Evolutionary conservation across 2,888 invertebrate genomes (phyloP).

Genomic region (Drosophila multiciliata): DNA sequence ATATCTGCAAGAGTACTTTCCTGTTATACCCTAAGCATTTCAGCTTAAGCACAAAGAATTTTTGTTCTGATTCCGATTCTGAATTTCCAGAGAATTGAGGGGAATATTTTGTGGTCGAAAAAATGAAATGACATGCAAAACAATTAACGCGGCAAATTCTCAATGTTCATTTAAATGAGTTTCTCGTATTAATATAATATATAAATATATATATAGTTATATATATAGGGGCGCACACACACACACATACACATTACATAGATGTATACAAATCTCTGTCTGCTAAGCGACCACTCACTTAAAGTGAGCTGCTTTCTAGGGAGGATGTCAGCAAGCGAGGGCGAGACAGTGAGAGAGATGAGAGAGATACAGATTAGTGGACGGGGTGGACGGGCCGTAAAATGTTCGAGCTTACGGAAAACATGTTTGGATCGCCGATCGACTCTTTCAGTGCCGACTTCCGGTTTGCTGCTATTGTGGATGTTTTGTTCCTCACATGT

Average conservation of each 20-base stretch:
- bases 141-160: background rate
- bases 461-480: conserved; percentile 41
- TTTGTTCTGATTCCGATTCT: background rate
- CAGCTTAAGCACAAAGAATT: background rate
- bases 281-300: conserved; percentile 29
- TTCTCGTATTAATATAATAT: no score
- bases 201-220: background rate
- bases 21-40: background rate
- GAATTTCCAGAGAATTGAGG: background rate
- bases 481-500: conserved; percentile 16
- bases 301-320: conserved; percentile 61
- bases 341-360: background rate
- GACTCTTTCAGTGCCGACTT: conserved; percentile 43
- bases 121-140: background rate
- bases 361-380: background rate
- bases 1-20: background rate
- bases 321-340: background rate
- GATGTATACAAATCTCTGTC: background rate
- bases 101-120: background rate
- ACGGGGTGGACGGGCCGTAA: background rate
- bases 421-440: conserved; percentile 56
- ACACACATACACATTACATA: background rate
- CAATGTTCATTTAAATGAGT: background rate
- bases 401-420: conserved; percentile 21
- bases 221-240: conserved; percentile 10